These are phyloP conservation scores for Lapara coniferarum DNA, from an alignment of 2,888 invertebrate genomes.

Conservation along the genomic window DNA sequence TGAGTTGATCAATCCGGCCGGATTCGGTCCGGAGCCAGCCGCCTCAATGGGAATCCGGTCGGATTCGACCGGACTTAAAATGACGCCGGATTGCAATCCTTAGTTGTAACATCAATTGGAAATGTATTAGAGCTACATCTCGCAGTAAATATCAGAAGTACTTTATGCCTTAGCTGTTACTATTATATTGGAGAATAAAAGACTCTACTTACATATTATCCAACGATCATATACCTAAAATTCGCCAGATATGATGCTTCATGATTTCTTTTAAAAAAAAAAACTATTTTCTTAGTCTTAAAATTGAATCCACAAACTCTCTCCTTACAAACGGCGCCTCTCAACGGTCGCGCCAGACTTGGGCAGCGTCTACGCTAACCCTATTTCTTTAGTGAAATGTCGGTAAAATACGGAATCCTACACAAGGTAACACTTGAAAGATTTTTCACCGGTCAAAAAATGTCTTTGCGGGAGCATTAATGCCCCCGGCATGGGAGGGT, in stretches of 20 bases:
- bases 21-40: too few species aligned
- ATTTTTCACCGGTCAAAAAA: conserved; percentile 24
- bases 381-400: conserved; percentile 8
- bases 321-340: background rate
- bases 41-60: too few species aligned
- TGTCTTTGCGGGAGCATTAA: conserved; percentile 21
- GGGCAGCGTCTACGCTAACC: background rate
- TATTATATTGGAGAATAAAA: too few species aligned
- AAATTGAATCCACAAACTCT: background rate
- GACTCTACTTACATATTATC: too few species aligned
- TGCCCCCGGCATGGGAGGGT: conserved; percentile 13
- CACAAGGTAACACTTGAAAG: conserved; percentile 12
- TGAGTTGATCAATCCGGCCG: too few species aligned
- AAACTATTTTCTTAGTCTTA: background rate
- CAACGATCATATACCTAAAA: too few species aligned
- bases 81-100: too few species aligned
- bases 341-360: background rate
- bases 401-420: conserved; percentile 18
- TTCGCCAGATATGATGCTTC: background rate
- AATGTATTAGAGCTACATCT: too few species aligned
- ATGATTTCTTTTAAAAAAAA: background rate
- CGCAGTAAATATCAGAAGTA: too few species aligned
- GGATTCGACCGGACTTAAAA: too few species aligned
- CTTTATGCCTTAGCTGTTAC: too few species aligned
- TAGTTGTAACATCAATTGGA: too few species aligned